phyloP scores from a whole-genome alignment of 37 sponge, comb jelly and placozoan species.

The Beroe forskalii region DNA sequence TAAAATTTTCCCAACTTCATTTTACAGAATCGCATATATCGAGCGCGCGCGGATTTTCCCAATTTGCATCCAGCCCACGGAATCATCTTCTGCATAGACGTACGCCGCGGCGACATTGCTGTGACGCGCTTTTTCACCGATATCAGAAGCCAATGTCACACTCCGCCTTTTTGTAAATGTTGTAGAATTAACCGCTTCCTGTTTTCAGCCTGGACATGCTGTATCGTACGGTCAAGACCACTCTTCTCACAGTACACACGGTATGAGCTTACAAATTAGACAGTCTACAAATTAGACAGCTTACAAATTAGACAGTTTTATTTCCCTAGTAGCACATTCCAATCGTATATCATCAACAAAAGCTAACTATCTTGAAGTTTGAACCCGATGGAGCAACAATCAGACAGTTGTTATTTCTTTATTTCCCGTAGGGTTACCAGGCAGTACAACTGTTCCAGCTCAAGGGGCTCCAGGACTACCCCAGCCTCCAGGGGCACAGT shows the following conservation, averaged over 20 bases:
- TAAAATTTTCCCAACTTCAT: too few relatives aligned
- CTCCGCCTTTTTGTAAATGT: not conserved
- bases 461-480: not conserved
- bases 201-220: not conserved
- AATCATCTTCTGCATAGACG: not conserved
- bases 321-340: too few relatives aligned
- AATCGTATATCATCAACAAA: too few relatives aligned
- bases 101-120: not conserved
- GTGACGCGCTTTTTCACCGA: not conserved
- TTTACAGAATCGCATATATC: too few relatives aligned
- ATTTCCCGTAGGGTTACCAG: conserved; percentile 14
- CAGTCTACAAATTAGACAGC: too few relatives aligned
- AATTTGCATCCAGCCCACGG: too few relatives aligned
- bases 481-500: conserved; percentile 67
- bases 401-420: too few relatives aligned
- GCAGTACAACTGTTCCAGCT: conserved; percentile 9
- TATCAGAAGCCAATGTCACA: not conserved
- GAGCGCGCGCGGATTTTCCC: too few relatives aligned
- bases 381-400: too few relatives aligned
- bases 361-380: too few relatives aligned
- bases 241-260: not conserved
- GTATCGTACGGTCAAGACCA: conserved; percentile 7
- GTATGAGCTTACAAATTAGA: too few relatives aligned
- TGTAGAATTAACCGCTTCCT: not conserved
- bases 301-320: too few relatives aligned